These are phyloP conservation scores for Plebejus anna DNA, from an alignment of 2,888 invertebrate species.

Conservation along the genomic window DNA sequence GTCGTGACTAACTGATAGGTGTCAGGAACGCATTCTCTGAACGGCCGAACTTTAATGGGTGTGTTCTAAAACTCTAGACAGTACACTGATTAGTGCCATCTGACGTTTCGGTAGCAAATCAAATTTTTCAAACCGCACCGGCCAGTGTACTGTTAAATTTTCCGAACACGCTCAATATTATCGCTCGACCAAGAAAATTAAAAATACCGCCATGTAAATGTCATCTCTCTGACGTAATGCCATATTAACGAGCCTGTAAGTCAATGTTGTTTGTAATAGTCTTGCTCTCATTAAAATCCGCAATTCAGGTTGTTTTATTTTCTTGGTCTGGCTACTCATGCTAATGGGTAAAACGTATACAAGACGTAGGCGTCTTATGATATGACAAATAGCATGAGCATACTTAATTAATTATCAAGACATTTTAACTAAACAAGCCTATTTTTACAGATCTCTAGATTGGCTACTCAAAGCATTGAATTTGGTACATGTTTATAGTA, in stretches of 20 bases:
- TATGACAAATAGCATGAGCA: slow-evolving; percentile 25
- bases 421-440: slow-evolving; percentile 6
- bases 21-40: no score
- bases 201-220: background rate
- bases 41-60: background rate
- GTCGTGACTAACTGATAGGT: no score
- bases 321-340: background rate
- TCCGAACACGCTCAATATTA: background rate
- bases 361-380: slow-evolving; percentile 15
- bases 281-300: background rate
- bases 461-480: background rate
- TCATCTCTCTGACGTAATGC: background rate
- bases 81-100: background rate
- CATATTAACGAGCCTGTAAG: background rate
- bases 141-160: background rate
- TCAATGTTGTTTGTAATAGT: background rate
- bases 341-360: slow-evolving; percentile 22
- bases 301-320: background rate
- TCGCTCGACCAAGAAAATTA: background rate
- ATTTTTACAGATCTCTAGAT: slow-evolving; percentile 1
- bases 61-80: background rate
- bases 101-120: background rate
- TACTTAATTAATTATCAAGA: slow-evolving; percentile 5
- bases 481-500: background rate
- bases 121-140: background rate